A percentile compares a stretch with the other conserved stretches of the same genome.
Evolutionary conservation across 2,797 vertebrate species (phyloP).

Genomic region (Dendrocincla fuliginosa): DNA sequence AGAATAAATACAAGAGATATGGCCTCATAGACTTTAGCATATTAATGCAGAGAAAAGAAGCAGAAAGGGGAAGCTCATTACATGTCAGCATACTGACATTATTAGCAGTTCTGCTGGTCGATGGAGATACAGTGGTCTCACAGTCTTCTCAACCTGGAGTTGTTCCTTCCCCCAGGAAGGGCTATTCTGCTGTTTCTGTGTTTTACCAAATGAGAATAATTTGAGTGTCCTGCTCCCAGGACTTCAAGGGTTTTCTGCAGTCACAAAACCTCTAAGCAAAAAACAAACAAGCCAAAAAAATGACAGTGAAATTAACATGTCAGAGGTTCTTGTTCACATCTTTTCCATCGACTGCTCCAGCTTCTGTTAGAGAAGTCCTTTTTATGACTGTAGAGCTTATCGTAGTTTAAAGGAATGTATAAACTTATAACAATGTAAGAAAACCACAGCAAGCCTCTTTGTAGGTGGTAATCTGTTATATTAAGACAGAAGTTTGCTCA

Average conservation of each 20-base stretch:
- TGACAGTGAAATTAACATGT: background rate
- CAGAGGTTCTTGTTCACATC: background rate
- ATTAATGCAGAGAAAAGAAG: background rate
- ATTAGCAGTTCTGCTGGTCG: background rate
- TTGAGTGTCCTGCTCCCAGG: background rate
- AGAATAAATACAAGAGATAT: background rate
- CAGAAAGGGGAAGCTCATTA: background rate
- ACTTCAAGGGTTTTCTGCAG: background rate
- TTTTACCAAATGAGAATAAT: rapidly evolving
- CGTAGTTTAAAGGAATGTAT: background rate
- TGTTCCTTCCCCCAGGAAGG: background rate
- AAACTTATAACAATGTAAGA: background rate
- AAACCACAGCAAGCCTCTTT: background rate
- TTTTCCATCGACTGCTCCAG: background rate
- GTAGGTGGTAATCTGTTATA: background rate
- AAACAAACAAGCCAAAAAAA: background rate
- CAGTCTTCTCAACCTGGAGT: background rate
- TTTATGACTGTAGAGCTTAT: background rate
- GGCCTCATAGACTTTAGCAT: background rate
- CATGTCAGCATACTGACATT: background rate
- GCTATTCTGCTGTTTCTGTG: background rate
- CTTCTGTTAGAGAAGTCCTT: background rate
- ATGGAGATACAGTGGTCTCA: background rate
- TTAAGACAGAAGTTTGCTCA: background rate
- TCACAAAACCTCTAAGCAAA: background rate